Evolutionary conservation across 2,113 vertebrate species (phyloP).

Genomic region (Dolichotis patagonum): DNA sequence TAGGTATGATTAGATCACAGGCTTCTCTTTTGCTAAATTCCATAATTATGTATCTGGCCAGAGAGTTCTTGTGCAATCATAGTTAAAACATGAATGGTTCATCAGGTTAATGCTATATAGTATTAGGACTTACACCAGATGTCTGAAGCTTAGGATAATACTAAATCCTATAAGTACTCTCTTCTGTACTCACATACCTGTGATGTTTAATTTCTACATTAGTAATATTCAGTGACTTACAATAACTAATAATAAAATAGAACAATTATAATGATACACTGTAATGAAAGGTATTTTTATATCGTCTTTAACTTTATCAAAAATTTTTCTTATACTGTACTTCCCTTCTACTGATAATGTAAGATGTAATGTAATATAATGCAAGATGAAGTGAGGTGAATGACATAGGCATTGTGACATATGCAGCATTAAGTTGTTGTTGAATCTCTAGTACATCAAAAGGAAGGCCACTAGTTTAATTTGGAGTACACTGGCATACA

Average conservation of each 20-base stretch:
- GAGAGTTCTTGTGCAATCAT: background rate
- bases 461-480: too few species aligned
- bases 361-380: too few species aligned
- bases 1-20: background rate
- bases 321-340: background rate
- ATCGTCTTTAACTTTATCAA: background rate
- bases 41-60: background rate
- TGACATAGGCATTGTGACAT: rapidly evolving
- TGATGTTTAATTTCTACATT: background rate
- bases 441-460: too few species aligned
- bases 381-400: background rate
- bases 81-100: background rate
- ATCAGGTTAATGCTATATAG: background rate
- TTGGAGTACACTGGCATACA: background rate
- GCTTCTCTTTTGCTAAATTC: background rate
- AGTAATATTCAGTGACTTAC: background rate
- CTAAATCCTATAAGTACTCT: background rate
- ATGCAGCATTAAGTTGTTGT: too few species aligned
- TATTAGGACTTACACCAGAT: background rate
- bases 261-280: background rate
- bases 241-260: background rate
- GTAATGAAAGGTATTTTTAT: background rate
- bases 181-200: background rate
- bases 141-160: background rate
- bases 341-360: background rate